Conservation (phyloP, 2,797 vertebrate genomes). For the Urophycis tenuis region DNA sequence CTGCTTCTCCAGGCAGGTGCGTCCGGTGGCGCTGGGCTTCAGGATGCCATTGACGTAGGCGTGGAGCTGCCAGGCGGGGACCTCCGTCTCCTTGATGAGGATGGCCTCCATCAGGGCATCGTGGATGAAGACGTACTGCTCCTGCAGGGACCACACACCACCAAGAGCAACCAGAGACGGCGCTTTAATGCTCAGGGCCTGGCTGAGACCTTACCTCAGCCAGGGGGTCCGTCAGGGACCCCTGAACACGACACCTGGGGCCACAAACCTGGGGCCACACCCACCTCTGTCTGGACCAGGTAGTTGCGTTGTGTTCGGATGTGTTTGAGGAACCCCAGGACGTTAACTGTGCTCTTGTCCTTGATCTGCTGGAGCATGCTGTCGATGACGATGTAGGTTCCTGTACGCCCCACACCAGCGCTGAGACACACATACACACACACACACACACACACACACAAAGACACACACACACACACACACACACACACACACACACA, state of each 20-base stretch:
- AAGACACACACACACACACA: slow-evolving; percentile 13
- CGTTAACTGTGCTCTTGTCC: slow-evolving; percentile 79
- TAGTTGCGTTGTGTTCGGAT: slow-evolving; percentile 99
- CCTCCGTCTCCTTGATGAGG: slow-evolving; percentile 92
- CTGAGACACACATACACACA: slow-evolving; percentile 3
- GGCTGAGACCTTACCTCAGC: no score
- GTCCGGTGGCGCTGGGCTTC: slow-evolving; percentile 55
- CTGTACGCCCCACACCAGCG: neutral
- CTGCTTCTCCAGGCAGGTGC: neutral
- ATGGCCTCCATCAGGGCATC: slow-evolving; percentile 96
- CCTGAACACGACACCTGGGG: no score
- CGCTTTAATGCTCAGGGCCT: no score
- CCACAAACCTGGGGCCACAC: no score
- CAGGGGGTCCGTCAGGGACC: no score
- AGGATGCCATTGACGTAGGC: slow-evolving; percentile 93
- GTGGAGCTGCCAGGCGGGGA: slow-evolving; percentile 87
- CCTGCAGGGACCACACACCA: no score
- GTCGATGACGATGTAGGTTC: neutral
- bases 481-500: neutral
- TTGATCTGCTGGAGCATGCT: slow-evolving; percentile 42
- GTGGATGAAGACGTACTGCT: slow-evolving; percentile 99
- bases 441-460: neutral
- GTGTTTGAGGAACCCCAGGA: slow-evolving; percentile 97
- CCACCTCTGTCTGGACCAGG: slow-evolving; percentile 98
- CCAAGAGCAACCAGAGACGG: no score